Conservation (phyloP, 2,113 vertebrate genomes). For the Pleuronectes platessa region DNA sequence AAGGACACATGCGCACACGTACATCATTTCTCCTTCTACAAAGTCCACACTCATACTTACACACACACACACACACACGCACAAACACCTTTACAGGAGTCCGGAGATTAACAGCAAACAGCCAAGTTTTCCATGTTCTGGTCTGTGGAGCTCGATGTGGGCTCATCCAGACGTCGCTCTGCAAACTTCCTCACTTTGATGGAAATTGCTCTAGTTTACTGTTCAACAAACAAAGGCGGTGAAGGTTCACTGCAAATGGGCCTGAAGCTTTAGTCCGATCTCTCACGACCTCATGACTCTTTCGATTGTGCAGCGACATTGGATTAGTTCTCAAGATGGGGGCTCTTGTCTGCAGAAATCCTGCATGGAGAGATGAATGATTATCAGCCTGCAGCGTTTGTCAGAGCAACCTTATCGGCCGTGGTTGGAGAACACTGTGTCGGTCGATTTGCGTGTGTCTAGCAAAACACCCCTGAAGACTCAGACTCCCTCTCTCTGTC, state of each 20-base stretch:
- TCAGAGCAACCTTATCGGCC: slow-evolving; percentile 37
- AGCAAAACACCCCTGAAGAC: slow-evolving; percentile 26
- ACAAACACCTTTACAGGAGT: neutral
- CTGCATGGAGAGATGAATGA: slow-evolving; percentile 30
- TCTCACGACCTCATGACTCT: slow-evolving; percentile 14
- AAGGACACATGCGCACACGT: neutral
- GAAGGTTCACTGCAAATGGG: slow-evolving; percentile 11
- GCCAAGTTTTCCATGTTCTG: slow-evolving; percentile 51
- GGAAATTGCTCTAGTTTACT: slow-evolving; percentile 32
- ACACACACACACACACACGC: neutral
- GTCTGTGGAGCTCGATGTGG: slow-evolving; percentile 33
- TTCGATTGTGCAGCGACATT: slow-evolving; percentile 30
- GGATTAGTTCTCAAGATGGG: slow-evolving; percentile 27
- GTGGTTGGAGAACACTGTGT: slow-evolving; percentile 16
- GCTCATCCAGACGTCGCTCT: slow-evolving; percentile 37
- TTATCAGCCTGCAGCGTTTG: slow-evolving; percentile 31
- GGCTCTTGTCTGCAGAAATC: slow-evolving; percentile 2
- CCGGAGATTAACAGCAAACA: slow-evolving; percentile 2
- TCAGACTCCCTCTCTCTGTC: neutral
- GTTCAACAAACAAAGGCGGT: slow-evolving; percentile 30
- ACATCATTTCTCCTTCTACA: too few relatives aligned
- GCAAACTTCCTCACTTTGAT: slow-evolving; percentile 20
- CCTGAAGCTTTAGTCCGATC: neutral
- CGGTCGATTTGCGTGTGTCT: slow-evolving; percentile 41
- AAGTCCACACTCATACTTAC: neutral